Conservation (phyloP, 1,140 invertebrate species). For the Ceratosolen solmsi region DNA sequence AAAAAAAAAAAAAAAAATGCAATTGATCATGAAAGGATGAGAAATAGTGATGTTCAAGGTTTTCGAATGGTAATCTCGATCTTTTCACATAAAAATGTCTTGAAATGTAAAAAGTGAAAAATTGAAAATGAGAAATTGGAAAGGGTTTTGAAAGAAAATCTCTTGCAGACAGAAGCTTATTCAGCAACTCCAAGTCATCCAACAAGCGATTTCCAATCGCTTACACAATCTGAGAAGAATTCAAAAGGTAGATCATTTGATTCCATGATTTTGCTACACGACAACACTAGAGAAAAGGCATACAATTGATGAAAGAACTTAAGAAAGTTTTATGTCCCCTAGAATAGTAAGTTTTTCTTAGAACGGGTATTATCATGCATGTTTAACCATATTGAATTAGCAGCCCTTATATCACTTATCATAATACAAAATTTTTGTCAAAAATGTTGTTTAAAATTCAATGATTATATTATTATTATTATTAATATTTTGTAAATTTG, state of each 20-base stretch:
- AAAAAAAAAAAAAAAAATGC: no score
- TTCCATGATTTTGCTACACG: not conserved
- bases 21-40: not conserved
- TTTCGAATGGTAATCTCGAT: not conserved
- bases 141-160: not conserved
- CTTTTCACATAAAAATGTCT: not conserved
- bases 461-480: no score
- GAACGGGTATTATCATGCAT: not conserved
- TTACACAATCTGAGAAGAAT: constrained; percentile 13
- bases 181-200: constrained; percentile 4
- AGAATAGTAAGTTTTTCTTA: not conserved
- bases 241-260: not conserved
- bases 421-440: not conserved
- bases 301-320: not conserved
- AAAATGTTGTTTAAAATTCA: not conserved
- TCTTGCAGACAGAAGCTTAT: not conserved
- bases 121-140: not conserved
- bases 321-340: not conserved
- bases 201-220: not conserved
- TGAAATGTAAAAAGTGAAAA: not conserved
- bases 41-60: not conserved
- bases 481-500: no score
- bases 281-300: not conserved
- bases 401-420: not conserved
- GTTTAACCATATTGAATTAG: not conserved